Percentiles rank a stretch among this genome's conserved stretches.
Evolutionary conservation across 1,140 invertebrate species (phyloP).

Genomic region (Leptinotarsa lineolata): DNA sequence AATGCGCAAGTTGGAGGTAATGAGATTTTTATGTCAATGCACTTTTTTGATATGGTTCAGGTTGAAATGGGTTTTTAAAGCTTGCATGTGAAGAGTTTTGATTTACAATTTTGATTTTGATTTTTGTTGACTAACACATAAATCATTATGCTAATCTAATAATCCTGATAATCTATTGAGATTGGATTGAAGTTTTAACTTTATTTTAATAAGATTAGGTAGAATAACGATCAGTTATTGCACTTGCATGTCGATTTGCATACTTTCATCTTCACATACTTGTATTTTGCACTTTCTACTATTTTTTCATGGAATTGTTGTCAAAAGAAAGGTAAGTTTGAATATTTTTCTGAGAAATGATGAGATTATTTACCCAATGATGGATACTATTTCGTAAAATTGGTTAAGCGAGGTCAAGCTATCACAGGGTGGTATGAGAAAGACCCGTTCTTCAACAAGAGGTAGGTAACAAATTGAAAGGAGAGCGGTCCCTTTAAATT

Average conservation of each 20-base stretch:
- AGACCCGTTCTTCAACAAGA: background rate
- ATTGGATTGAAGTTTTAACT: too few relatives aligned
- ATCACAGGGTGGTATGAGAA: background rate
- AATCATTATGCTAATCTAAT: too few relatives aligned
- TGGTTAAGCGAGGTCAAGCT: background rate
- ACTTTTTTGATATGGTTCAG: conserved; percentile 28
- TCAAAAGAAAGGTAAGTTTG: background rate
- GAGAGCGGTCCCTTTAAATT: background rate
- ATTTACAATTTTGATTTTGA: too few relatives aligned
- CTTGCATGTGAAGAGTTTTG: too few relatives aligned
- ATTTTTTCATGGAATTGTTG: background rate
- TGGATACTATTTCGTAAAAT: background rate
- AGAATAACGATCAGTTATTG: too few relatives aligned
- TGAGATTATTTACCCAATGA: background rate
- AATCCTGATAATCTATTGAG: too few relatives aligned
- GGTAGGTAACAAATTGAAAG: background rate
- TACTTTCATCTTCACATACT: background rate
- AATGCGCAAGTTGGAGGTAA: conserved; percentile 52
- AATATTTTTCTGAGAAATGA: background rate
- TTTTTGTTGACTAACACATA: too few relatives aligned
- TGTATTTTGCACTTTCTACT: background rate
- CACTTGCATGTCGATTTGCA: background rate
- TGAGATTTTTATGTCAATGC: conserved; percentile 50
- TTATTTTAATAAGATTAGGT: too few relatives aligned
- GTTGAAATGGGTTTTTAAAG: background rate